Base-by-base conservation (phyloP, 2,113 vertebrate species). In the Speoplatyrhinus poulsoni region DNA sequence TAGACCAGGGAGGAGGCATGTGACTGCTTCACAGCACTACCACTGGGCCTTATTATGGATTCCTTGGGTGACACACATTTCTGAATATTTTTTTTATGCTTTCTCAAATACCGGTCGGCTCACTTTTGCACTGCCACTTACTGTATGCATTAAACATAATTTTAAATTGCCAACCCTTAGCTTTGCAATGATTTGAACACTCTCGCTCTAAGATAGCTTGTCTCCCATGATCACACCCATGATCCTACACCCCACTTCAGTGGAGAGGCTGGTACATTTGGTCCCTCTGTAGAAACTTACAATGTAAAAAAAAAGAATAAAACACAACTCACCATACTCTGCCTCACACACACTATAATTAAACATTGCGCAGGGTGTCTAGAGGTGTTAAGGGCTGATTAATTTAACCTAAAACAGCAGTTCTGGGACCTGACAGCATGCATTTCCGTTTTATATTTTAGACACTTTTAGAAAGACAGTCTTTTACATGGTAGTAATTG, bases 81-180 rank as follows among this genome's bases (percentile, higher is more conserved):
- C 11, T 33, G 6, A 0, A 52, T 61, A 59, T 53, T 56, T 77
- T 61, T 66, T 59, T 36, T 59, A 6, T 70, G 11, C 13, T 66
- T 41, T 17, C 65, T 62, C 62, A 11, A 65, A 50, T 50, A 50
- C 33, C 63, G 50, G 70, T 65, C 16, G 62, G 16, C 72, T 13
- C 59, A 57, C 46, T 78, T 80, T 62, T 69, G 66, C 58, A 76
- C 67, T 78, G 71, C 12, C 33, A 52, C 32, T 69, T 41, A 69
- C 36, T 41, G 36, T 41, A 41, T 81, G 61, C 68, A 81, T 87
- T 83, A 82, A 80, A 68, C 49, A 79, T 76, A 50, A n/a, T 65
- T 47, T 71, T 26, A 15, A 70, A 60, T 46, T 19, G 48, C 50
- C 2, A 48, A 74, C n/a, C 26, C 36, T 41, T 3, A 41, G 36